Evolutionary conservation across 2,888 invertebrate species (phyloP).

Genomic region (Caenorhabditis sp.): DNA sequence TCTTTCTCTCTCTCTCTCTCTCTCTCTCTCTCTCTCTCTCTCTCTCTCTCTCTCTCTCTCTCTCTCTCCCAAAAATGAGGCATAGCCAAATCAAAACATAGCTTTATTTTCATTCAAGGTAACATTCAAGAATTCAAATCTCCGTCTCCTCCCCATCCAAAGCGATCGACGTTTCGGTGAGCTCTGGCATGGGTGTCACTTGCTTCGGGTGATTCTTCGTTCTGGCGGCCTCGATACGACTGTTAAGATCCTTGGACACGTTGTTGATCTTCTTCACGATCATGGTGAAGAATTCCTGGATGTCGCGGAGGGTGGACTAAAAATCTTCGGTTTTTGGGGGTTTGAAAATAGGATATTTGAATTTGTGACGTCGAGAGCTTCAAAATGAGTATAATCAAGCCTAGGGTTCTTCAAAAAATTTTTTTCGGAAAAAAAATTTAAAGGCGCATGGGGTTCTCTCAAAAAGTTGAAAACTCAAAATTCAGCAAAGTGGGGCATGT

Average conservation of each 20-base stretch:
- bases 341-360: no score
- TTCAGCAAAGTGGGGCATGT: no score
- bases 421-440: no score
- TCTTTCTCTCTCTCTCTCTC: no score
- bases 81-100: background rate
- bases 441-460: no score
- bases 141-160: conserved; percentile 22
- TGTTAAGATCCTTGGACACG: conserved; percentile 59
- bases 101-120: background rate
- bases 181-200: conserved; percentile 55
- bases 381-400: no score
- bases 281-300: conserved; percentile 68
- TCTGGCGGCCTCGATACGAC: conserved; percentile 42
- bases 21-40: no score
- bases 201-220: conserved; percentile 54
- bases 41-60: no score
- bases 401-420: no score
- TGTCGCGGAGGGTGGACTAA: conserved; percentile 62
- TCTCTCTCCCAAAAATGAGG: no score
- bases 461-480: no score
- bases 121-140: background rate
- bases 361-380: no score
- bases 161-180: background rate
- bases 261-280: conserved; percentile 68
- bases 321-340: conserved; percentile 5